Evolutionary conservation across 1,140 invertebrate species (phyloP).

Genomic region (Thrips palmi): DNA sequence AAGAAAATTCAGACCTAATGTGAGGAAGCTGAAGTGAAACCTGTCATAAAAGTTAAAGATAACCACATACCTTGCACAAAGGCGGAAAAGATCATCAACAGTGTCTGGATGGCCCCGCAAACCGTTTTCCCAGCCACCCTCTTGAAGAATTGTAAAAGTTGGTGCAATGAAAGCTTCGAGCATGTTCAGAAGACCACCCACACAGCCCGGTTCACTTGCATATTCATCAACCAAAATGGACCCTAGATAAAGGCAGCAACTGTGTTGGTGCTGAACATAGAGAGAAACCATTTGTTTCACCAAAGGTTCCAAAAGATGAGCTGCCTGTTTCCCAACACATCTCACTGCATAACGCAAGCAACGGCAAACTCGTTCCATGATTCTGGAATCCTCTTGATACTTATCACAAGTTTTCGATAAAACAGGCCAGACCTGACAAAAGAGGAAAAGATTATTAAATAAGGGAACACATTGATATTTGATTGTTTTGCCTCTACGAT

Average conservation of each 20-base stretch:
- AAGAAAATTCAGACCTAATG: constrained; percentile 10
- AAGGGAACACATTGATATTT: no score
- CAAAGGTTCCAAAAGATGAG: constrained; percentile 56
- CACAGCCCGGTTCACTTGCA: constrained; percentile 45
- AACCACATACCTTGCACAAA: constrained; percentile 46
- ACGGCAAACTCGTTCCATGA: constrained; percentile 84
- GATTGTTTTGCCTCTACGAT: no score
- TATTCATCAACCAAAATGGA: constrained; percentile 94
- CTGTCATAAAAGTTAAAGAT: background rate
- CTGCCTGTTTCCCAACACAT: constrained; percentile 61
- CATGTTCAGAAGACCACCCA: constrained; percentile 64
- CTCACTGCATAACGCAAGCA: constrained; percentile 77
- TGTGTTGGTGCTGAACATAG: constrained; percentile 72
- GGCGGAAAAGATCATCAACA: constrained; percentile 88
- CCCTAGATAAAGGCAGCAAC: constrained; percentile 86
- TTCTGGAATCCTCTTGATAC: constrained; percentile 62
- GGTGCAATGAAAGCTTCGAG: constrained; percentile 68
- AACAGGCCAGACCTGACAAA: constrained; percentile 58
- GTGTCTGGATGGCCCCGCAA: constrained; percentile 88
- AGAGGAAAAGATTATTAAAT: no score
- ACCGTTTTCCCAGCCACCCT: constrained; percentile 47
- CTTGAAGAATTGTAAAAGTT: constrained; percentile 65
- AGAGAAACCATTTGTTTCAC: constrained; percentile 69
- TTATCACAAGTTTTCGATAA: constrained; percentile 55
- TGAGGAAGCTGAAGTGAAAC: constrained; percentile 3